phyloP scores from a whole-genome alignment of 1,140 invertebrate species.

The Acromyrmex heyeri region DNA sequence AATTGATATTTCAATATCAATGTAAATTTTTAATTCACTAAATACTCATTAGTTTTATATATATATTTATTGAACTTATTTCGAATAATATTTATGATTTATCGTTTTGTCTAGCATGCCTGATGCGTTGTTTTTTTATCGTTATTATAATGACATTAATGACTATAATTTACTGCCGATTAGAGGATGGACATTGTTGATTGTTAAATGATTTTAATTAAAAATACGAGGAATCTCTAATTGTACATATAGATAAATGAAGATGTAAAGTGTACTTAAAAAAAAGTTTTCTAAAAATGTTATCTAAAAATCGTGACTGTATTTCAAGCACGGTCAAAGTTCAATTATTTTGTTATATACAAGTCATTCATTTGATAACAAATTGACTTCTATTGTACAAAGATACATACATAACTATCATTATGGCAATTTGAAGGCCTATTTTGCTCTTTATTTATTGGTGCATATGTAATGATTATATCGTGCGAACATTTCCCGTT shows the following conservation, averaged over 20 bases:
- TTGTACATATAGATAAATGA: not conserved
- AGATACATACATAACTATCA: not conserved
- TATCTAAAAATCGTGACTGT: not conserved
- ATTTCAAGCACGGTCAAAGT: not conserved
- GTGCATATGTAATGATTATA: constrained; percentile 23
- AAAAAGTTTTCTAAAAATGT: not conserved
- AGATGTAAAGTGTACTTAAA: not conserved
- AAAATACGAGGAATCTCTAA: not conserved
- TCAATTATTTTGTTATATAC: constrained; percentile 13
- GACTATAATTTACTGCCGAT: too few relatives aligned
- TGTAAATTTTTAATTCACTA: not conserved
- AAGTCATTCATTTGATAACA: not conserved
- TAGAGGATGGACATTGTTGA: too few relatives aligned
- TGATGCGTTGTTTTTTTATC: too few relatives aligned
- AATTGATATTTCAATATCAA: not conserved
- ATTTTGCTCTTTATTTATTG: constrained; percentile 33
- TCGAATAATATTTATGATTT: not conserved
- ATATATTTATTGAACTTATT: not conserved
- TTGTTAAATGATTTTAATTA: not conserved
- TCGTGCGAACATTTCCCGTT: constrained; percentile 1
- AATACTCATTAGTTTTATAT: not conserved
- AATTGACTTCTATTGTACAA: constrained; percentile 2
- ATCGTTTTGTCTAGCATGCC: not conserved
- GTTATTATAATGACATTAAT: too few relatives aligned
- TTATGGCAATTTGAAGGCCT: not conserved